Conservation (phyloP, 2,888 invertebrate species). For the Alsophila aescularia region DNA sequence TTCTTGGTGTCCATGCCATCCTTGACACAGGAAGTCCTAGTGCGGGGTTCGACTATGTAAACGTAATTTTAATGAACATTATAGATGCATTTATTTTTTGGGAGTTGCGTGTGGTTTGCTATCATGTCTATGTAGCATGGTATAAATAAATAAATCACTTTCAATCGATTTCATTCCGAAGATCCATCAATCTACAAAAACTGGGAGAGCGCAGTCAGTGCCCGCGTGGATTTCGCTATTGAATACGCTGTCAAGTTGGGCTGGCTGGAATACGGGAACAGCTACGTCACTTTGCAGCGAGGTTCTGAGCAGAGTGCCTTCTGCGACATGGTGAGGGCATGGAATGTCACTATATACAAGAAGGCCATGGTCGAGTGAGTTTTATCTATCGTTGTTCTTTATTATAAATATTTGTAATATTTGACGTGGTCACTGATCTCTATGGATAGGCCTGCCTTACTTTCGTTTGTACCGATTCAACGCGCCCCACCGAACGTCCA, state of each 20-base stretch:
- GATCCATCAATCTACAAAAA: constrained; percentile 30
- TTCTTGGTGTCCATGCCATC: too few relatives aligned
- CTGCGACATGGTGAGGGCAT: constrained; percentile 58
- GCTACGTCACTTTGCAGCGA: constrained; percentile 59
- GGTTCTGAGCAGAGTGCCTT: constrained; percentile 56
- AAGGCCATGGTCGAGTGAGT: constrained; percentile 58
- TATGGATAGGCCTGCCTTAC: too few relatives aligned
- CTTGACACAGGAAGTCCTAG: too few relatives aligned
- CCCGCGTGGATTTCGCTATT: constrained; percentile 55
- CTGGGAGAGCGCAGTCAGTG: constrained; percentile 51
- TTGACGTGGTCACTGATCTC: too few relatives aligned
- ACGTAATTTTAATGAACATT: too few relatives aligned
- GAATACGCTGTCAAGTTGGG: constrained; percentile 55
- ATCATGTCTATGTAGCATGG: too few relatives aligned
- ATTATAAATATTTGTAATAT: too few relatives aligned
- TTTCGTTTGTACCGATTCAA: too few relatives aligned
- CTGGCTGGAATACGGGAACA: constrained; percentile 57
- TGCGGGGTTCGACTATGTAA: too few relatives aligned
- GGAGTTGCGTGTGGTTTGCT: too few relatives aligned
- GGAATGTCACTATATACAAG: constrained; percentile 49
- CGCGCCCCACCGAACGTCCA: too few relatives aligned
- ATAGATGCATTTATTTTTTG: too few relatives aligned
- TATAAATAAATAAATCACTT: not conserved
- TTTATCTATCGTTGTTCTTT: not conserved
- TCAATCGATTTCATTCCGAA: constrained; percentile 12